Conservation (phyloP, 2,888 invertebrate genomes). For the Steinernema carpocapsae region DNA sequence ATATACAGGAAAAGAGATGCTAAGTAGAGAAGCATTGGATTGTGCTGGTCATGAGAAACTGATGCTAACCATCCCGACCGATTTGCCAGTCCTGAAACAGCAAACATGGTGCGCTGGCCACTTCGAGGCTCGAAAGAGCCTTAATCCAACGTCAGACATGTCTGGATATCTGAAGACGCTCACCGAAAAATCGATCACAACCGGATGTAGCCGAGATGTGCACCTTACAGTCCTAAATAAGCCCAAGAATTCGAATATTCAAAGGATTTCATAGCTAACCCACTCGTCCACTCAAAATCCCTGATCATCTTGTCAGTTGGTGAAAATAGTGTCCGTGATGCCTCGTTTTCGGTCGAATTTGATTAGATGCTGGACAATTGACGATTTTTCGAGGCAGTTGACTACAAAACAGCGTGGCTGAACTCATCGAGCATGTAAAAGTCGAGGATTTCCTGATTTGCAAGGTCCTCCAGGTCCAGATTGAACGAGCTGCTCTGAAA, state of each 20-base stretch:
- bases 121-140: no score
- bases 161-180: no score
- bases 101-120: no score
- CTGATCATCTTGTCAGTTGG: background rate
- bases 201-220: background rate
- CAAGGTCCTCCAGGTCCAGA: background rate
- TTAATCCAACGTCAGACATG: no score
- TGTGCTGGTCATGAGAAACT: no score
- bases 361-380: background rate
- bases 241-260: background rate
- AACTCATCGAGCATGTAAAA: slow-evolving; percentile 14
- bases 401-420: background rate
- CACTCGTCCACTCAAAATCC: background rate
- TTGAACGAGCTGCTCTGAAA: background rate
- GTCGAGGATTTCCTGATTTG: background rate
- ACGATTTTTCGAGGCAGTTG: background rate
- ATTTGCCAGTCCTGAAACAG: no score
- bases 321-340: background rate
- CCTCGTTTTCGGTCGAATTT: background rate
- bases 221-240: background rate
- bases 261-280: background rate
- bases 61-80: no score
- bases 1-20: no score
- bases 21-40: no score
- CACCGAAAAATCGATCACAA: no score